These are phyloP conservation scores for Hypercompe scribonia DNA, from an alignment of 2,888 invertebrate genomes.

Conservation along the genomic window DNA sequence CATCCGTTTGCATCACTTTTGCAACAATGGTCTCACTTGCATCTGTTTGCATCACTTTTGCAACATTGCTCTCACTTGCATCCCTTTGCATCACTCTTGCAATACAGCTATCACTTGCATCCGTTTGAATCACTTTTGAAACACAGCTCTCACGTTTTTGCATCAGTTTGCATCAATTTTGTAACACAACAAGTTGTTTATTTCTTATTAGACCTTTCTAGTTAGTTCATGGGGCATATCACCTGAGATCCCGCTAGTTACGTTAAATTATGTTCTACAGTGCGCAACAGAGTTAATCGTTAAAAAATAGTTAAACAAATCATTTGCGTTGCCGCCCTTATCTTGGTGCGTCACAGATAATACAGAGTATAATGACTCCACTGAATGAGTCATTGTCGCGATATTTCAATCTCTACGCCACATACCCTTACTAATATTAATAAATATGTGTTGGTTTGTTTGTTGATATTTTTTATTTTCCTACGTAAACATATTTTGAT, in stretches of 20 bases:
- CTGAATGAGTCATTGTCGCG: constrained; percentile 43
- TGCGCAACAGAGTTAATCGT: neutral
- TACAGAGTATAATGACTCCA: constrained; percentile 14
- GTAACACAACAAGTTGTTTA: constrained; percentile 26
- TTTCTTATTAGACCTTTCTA: constrained; percentile 36
- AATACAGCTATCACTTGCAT: constrained; percentile 39
- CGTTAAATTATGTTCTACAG: neutral
- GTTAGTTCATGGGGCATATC: constrained; percentile 27
- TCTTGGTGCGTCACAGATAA: constrained; percentile 43
- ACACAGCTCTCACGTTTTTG: constrained; percentile 46
- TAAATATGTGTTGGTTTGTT: neutral
- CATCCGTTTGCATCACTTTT: constrained; percentile 31
- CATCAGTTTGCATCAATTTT: constrained; percentile 31
- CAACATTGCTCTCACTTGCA: constrained; percentile 45
- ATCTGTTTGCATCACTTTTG: constrained; percentile 33
- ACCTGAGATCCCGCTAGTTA: neutral
- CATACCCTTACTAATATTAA: neutral
- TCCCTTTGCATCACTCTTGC: constrained; percentile 37
- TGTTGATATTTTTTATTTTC: neutral
- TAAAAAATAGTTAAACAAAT: constrained; percentile 1
- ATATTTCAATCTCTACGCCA: constrained; percentile 30
- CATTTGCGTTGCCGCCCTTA: constrained; percentile 25
- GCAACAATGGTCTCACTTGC: constrained; percentile 46
- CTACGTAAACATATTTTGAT: neutral
- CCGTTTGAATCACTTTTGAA: constrained; percentile 37